Base-by-base conservation (phyloP, 2,113 vertebrate genomes). In the Ochotona curzoniae region DNA sequence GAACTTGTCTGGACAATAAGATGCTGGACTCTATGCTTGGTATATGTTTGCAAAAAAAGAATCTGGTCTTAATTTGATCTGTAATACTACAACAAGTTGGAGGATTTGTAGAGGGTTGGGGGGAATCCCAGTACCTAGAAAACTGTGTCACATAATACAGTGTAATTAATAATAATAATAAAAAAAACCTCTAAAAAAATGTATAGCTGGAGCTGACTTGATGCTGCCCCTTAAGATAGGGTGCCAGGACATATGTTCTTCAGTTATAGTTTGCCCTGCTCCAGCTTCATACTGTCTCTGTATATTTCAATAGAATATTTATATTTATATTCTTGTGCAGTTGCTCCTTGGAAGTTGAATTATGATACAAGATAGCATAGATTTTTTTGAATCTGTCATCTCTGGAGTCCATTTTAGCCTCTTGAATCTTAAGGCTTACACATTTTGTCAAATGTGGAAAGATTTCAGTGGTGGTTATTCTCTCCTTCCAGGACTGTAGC, bases 361-460 rank as follows among this genome's bases (percentile, higher is more conserved):
- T 89, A 12, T 83, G 30, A 64, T 70, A 10, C 76, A 23, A 44
- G 38, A 57, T 67, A 35, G 23, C 18, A 74, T 74, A 49, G n/a
- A 54, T 76, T 79, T 85, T 12, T 63, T 86, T 67, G 35, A 9
- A 51, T 66, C 74, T 76, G n/a, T 61, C n/a, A 20, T 75, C 13
- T 81, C 74, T 75, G 30, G 35, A 35, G 80, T 87, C 81, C 7
- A 51, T 75, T 90, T 73, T 73, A 61, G 60, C 76, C 86, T 86
- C 47, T 74, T 74, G 30, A 80, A 90, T 80, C 17, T 67, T 67
- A 94, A 81, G 49, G 82, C 7, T 86, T 90, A 38, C 25, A 12
- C 30, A 90, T 90, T 86, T 94, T 90, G 57, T 35, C 49, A 82
- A 82, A 67, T 86, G 73, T 32, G 57, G 35, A 4, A 80, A 67